These are phyloP conservation scores for Leptodactylus fallax DNA, from an alignment of 2,797 vertebrate genomes.

Conservation along the genomic window DNA sequence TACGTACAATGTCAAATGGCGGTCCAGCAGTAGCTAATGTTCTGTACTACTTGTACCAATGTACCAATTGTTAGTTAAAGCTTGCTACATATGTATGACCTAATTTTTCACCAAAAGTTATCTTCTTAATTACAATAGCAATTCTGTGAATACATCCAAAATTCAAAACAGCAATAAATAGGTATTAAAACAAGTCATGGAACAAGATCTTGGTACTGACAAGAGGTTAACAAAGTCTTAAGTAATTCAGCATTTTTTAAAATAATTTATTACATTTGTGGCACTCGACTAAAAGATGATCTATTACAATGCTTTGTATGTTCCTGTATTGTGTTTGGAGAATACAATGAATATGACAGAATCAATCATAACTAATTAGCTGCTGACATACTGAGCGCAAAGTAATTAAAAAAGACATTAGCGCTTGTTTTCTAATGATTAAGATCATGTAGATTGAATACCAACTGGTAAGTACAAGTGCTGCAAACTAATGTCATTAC, in stretches of 20 bases:
- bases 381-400: slow-evolving; percentile 65
- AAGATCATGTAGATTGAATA: slow-evolving; percentile 67
- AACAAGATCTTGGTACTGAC: not conserved
- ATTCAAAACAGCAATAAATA: not conserved
- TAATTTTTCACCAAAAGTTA: not conserved
- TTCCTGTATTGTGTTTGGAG: slow-evolving; percentile 67
- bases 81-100: too few species aligned
- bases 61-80: too few species aligned
- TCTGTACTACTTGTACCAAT: too few species aligned
- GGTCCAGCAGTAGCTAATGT: too few species aligned
- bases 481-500: slow-evolving; percentile 66
- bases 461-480: slow-evolving; percentile 68
- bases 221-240: slow-evolving; percentile 1
- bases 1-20: too few species aligned
- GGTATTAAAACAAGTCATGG: not conserved
- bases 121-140: not conserved
- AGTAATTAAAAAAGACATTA: slow-evolving; percentile 71
- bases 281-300: not conserved
- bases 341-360: slow-evolving; percentile 66
- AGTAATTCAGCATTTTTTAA: not conserved
- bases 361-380: slow-evolving; percentile 72
- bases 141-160: not conserved
- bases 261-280: slow-evolving; percentile 22
- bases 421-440: slow-evolving; percentile 68
- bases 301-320: slow-evolving; percentile 28